Evolutionary conservation across 1,140 invertebrate species (phyloP).

Genomic region (Magallana ariakensis): DNA sequence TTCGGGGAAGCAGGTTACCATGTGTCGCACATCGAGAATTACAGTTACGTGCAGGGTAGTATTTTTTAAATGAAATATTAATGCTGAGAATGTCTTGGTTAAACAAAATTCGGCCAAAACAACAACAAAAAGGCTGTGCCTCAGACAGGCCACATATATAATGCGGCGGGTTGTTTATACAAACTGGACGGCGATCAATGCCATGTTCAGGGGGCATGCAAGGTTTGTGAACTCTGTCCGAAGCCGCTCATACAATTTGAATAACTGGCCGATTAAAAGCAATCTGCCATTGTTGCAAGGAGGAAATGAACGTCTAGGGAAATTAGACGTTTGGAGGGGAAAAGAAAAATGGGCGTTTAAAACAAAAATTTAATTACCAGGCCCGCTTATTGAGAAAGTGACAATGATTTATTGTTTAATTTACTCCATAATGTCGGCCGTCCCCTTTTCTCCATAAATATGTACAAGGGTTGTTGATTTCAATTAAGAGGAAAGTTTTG

Average conservation of each 20-base stretch:
- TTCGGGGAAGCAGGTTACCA: no score
- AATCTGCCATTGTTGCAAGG: slow-evolving; percentile 16
- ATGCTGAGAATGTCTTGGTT: no score
- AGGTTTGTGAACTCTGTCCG: slow-evolving; percentile 29
- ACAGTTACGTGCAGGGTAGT: no score
- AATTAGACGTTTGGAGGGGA: not conserved
- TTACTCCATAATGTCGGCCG: not conserved
- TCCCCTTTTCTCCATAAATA: not conserved
- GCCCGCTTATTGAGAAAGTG: slow-evolving; percentile 11
- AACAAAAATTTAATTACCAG: slow-evolving; percentile 28
- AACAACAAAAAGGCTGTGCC: not conserved
- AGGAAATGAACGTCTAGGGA: slow-evolving; percentile 17
- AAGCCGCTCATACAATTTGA: slow-evolving; percentile 20
- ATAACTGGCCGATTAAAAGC: slow-evolving; percentile 27
- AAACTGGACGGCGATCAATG: not conserved
- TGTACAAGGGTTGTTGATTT: not conserved
- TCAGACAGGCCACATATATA: not conserved
- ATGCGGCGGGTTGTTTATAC: slow-evolving; percentile 29
- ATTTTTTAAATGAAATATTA: no score
- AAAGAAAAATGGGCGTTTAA: not conserved
- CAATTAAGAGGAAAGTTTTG: not conserved
- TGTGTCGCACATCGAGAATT: no score
- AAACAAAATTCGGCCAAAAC: no score
- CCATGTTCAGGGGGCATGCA: not conserved
- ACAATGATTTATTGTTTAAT: slow-evolving; percentile 20